Evolutionary conservation across 2,888 invertebrate genomes (phyloP).

Genomic region (Drosophila pegasa): DNA sequence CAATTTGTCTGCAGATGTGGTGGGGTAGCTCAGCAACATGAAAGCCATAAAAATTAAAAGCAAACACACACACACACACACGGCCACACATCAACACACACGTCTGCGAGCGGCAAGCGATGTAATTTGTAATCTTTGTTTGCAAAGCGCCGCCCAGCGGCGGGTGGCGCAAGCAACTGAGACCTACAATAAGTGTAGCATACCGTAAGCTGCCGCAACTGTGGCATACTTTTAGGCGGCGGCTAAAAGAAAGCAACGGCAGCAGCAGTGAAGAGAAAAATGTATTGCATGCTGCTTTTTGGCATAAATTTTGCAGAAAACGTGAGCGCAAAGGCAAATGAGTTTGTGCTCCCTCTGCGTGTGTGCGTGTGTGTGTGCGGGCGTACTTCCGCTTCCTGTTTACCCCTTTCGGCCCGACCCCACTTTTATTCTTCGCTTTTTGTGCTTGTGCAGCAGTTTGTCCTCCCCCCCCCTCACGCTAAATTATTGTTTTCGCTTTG

Average conservation of each 20-base stretch:
- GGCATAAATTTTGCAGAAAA: conserved; percentile 70
- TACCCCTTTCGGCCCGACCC: conserved; percentile 54
- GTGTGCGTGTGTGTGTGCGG: conserved; percentile 14
- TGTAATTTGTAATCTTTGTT: conserved; percentile 45
- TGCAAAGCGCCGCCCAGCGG: conserved; percentile 44
- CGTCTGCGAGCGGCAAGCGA: not conserved
- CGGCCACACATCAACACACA: not conserved
- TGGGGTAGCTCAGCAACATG: conserved; percentile 6
- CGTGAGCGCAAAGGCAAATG: conserved; percentile 79
- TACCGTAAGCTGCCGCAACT: conserved; percentile 30
- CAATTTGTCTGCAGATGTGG: not conserved
- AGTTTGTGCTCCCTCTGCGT: conserved; percentile 44
- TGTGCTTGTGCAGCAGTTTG: conserved; percentile 72
- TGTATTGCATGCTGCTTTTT: conserved; percentile 64
- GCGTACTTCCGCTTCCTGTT: conserved; percentile 74
- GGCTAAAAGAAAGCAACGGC: conserved; percentile 13
- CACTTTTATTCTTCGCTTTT: conserved; percentile 47
- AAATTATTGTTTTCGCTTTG: conserved; percentile 80
- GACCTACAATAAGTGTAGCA: conserved; percentile 11
- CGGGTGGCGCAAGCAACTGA: conserved; percentile 26
- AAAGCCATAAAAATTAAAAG: conserved; percentile 32
- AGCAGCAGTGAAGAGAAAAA: conserved; percentile 35
- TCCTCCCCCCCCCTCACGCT: conserved; percentile 20
- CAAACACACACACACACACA: conserved; percentile 13
- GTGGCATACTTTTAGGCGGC: conserved; percentile 46